Percentiles rank a stretch among this genome's conserved stretches.
Evolutionary conservation across 2,888 invertebrate species (phyloP).

Genomic region (Drosophila basisetae): DNA sequence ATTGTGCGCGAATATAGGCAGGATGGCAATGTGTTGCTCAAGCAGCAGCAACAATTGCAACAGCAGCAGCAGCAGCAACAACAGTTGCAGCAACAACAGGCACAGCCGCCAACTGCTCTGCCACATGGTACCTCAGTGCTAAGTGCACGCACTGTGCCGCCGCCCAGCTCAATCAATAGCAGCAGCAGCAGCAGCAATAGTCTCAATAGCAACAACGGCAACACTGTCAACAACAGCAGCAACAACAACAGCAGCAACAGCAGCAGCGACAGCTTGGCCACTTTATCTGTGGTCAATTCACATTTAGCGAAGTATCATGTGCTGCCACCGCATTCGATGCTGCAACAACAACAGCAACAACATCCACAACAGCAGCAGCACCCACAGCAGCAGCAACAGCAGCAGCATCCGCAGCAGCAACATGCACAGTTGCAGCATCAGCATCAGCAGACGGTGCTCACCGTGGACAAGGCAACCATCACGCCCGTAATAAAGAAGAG

Average conservation of each 20-base stretch:
- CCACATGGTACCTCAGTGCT: slow-evolving; percentile 71
- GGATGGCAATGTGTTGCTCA: slow-evolving; percentile 74
- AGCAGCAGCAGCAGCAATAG: slow-evolving; percentile 24
- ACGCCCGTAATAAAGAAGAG: slow-evolving; percentile 86
- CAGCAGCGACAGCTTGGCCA: slow-evolving; percentile 87
- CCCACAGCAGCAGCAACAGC: slow-evolving; percentile 18
- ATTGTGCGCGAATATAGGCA: slow-evolving; percentile 85
- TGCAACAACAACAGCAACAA: slow-evolving; percentile 71
- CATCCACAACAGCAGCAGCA: slow-evolving; percentile 61
- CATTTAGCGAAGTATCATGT: slow-evolving; percentile 76
- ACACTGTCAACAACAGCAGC: slow-evolving; percentile 15
- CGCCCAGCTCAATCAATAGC: slow-evolving; percentile 21
- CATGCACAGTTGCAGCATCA: slow-evolving; percentile 16
- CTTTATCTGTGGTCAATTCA: slow-evolving; percentile 89
- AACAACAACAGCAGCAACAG: slow-evolving; percentile 14
- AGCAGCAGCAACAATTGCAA: slow-evolving; percentile 71
- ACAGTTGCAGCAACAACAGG: slow-evolving; percentile 38
- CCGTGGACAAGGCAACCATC: slow-evolving; percentile 88
- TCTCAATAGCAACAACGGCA: slow-evolving; percentile 27
- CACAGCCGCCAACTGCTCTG: slow-evolving; percentile 47
- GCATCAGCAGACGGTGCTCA: slow-evolving; percentile 10
- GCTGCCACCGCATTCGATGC: slow-evolving; percentile 59
- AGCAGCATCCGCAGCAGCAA: slow-evolving; percentile 58
- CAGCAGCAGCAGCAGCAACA: slow-evolving; percentile 53
- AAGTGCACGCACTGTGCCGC: slow-evolving; percentile 29